These are phyloP conservation scores for Lagopus muta DNA, from an alignment of 2,113 vertebrate genomes.

Conservation along the genomic window DNA sequence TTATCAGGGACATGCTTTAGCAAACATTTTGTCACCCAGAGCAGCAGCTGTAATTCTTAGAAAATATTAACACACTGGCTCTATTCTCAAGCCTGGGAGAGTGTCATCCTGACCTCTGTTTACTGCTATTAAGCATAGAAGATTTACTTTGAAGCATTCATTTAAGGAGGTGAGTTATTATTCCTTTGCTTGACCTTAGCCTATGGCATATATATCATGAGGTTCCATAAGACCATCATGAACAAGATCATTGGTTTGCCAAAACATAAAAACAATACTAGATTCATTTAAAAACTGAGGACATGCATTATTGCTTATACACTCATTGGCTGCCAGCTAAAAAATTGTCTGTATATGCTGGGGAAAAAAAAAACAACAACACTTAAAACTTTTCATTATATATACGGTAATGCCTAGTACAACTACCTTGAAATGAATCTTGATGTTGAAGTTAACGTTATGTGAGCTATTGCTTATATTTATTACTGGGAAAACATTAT, in stretches of 20 bases:
- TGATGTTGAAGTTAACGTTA: constrained; percentile 47
- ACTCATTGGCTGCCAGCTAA: background rate
- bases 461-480: constrained; percentile 67
- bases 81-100: constrained; percentile 75
- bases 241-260: constrained; percentile 39
- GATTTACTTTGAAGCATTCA: constrained; percentile 83
- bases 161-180: constrained; percentile 83
- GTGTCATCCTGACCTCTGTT: constrained; percentile 77
- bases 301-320: constrained; percentile 2
- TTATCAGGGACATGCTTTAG: constrained; percentile 29
- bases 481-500: constrained; percentile 76
- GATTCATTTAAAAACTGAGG: background rate
- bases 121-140: constrained; percentile 78
- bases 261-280: constrained; percentile 27
- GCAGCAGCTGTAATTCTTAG: constrained; percentile 40
- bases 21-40: constrained; percentile 51
- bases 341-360: constrained; percentile 16
- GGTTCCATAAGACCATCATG: constrained; percentile 65
- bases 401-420: constrained; percentile 15
- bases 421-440: constrained; percentile 64
- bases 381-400: constrained; percentile 27
- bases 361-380: background rate
- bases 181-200: constrained; percentile 81
- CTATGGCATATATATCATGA: constrained; percentile 77
- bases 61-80: constrained; percentile 63